A percentile compares a stretch with the other conserved stretches of the same genome.
These are phyloP conservation scores for Xestia sexstrigata DNA, from an alignment of 2,888 invertebrate genomes.

Conservation along the genomic window DNA sequence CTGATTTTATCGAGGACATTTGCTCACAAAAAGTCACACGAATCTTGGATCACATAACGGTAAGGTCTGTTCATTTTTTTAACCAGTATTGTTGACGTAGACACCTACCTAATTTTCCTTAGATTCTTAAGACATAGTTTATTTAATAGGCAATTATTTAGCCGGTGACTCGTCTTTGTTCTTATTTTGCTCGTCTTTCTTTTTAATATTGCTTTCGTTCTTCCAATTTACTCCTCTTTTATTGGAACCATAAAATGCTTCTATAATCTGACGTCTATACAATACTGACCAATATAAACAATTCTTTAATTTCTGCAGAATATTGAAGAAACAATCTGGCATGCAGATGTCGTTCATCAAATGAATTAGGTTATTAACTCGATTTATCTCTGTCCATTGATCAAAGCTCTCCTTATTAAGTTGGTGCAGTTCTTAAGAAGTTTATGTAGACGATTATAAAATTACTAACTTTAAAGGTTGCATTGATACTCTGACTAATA, in stretches of 20 bases:
- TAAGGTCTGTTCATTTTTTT: background rate
- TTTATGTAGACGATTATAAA: background rate
- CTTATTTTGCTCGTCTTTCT: background rate
- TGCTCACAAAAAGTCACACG: background rate
- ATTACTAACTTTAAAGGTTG: background rate
- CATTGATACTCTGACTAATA: background rate
- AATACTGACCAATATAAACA: conserved; percentile 24
- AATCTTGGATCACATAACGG: background rate
- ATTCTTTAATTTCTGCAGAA: background rate
- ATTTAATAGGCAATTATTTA: background rate
- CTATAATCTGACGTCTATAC: background rate
- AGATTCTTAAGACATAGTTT: background rate
- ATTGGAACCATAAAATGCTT: background rate
- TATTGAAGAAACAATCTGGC: background rate
- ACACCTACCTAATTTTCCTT: background rate
- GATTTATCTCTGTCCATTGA: background rate
- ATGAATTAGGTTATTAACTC: background rate
- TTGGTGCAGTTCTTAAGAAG: background rate
- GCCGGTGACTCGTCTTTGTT: background rate
- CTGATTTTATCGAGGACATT: conserved; percentile 10
- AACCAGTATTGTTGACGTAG: background rate
- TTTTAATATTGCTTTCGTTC: background rate
- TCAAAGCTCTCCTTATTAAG: background rate
- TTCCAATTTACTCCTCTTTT: background rate
- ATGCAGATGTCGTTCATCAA: conserved; percentile 1